Conservation (phyloP, 2,888 invertebrate genomes). For the Pandemis heparana region DNA sequence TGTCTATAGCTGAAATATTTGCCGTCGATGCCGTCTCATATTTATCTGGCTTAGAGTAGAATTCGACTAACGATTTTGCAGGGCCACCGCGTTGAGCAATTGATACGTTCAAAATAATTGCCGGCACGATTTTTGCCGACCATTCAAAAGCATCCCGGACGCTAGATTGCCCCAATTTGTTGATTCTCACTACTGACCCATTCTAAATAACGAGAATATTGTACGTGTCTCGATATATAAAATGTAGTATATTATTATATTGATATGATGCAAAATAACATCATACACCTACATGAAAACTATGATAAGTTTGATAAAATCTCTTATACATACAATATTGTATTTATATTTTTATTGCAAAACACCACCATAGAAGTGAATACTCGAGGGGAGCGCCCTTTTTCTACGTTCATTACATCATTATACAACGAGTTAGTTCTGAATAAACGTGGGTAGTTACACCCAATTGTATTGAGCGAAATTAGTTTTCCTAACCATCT, state of each 20-base stretch:
- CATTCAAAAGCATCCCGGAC: constrained; percentile 13
- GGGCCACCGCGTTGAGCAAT: not conserved
- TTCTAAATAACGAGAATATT: constrained; percentile 26
- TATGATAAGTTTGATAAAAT: not conserved
- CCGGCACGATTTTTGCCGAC: constrained; percentile 11
- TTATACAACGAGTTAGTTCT: constrained; percentile 50
- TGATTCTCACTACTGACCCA: constrained; percentile 24
- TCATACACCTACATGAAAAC: not conserved
- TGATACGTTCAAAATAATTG: constrained; percentile 29
- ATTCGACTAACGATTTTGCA: constrained; percentile 15
- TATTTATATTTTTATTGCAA: not conserved
- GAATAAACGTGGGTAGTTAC: constrained; percentile 45
- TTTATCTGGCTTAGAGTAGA: not conserved
- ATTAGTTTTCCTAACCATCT: constrained; percentile 83
- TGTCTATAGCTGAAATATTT: not conserved
- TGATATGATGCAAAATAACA: not conserved
- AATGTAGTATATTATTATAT: not conserved
- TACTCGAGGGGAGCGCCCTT: not conserved
- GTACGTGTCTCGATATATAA: not conserved
- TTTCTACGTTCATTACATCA: constrained; percentile 53
- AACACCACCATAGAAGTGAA: not conserved
- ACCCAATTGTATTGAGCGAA: constrained; percentile 74
- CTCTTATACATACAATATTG: not conserved
- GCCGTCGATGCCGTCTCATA: not conserved
- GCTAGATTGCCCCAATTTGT: constrained; percentile 17